A percentile compares a stretch with the other conserved stretches of the same genome.
Evolutionary conservation across 2,113 vertebrate species (phyloP).

Genomic region (Nycticebus coucang): DNA sequence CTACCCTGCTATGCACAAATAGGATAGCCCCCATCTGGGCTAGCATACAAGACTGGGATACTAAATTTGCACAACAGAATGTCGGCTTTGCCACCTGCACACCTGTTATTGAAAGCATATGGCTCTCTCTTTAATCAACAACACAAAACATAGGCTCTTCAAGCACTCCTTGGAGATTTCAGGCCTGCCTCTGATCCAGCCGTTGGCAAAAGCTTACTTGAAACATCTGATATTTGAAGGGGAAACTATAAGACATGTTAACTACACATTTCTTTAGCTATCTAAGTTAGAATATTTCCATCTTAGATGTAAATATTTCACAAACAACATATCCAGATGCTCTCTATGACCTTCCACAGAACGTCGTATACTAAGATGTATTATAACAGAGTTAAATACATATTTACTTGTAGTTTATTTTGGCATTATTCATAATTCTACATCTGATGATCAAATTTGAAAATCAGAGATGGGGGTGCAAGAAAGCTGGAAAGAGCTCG

Average conservation of each 20-base stretch:
- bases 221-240: conserved; percentile 72
- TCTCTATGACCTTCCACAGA: background rate
- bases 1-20: conserved; percentile 42
- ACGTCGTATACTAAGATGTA: background rate
- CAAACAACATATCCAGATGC: conserved; percentile 20
- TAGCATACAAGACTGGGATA: conserved; percentile 42
- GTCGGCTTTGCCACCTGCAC: conserved; percentile 64
- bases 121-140: conserved; percentile 72
- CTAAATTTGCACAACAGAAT: conserved; percentile 72
- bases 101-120: conserved; percentile 77
- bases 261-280: conserved; percentile 49
- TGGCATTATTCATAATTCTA: background rate
- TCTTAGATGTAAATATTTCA: conserved; percentile 63
- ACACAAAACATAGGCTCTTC: conserved; percentile 61
- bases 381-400: background rate
- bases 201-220: conserved; percentile 66
- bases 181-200: conserved; percentile 61
- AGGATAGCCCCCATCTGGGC: conserved; percentile 45
- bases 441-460: background rate
- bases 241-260: conserved; percentile 49
- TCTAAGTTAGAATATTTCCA: conserved; percentile 51
- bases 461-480: background rate
- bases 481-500: background rate
- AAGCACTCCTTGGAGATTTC: conserved; percentile 58
- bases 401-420: background rate